Evolutionary conservation across 2,888 invertebrate genomes (phyloP), one percentile per base, ranked within the genome.

Genomic region (Zygaena filipendulae): DNA sequence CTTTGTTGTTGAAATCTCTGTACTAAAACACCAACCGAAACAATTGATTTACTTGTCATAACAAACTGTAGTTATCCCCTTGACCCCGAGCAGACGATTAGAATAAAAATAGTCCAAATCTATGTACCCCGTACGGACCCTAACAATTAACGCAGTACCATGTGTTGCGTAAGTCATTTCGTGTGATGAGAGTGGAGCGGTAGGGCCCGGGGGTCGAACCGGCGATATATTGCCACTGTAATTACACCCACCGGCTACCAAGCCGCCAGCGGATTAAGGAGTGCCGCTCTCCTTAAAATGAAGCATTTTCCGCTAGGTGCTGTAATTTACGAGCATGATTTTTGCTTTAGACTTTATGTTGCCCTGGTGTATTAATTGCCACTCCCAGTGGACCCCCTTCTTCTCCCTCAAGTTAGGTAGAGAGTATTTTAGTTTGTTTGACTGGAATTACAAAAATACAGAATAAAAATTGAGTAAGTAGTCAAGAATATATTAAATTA

Each of bases 81-180:
- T n/a, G n/a, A n/a, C n/a, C n/a, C n/a, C n/a, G n/a, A n/a, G n/a
- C n/a, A n/a, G n/a, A n/a, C n/a, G n/a, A n/a, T 46, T 49, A 52
- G 52, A 64, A 67, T 69, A 67, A 69, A 69, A 71, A 67, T 69
- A 62, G 48, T 50, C 43, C 38, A 47, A 62, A 61, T 59, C 55
- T 47, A 53, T 49, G n/a, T n/a, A n/a, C n/a, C n/a, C n/a, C n/a
- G n/a, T n/a, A n/a, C n/a, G n/a, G n/a, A 49, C 56, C 60, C 58
- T 53, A 50, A 60, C 69, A 71, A 74, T 74, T 75, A 75, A 66
- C 63, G 57, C 53, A 52, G 61, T 47, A 59, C 59, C 75, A 75
- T 75, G 72, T 75, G 75, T 71, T 64, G 63, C 71, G 62, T 61
- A 44, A 47, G 44, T 53, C 48, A 48, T 47, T 45, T 40, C 58